Evolutionary conservation across 2,888 invertebrate genomes (phyloP).

Genomic region (Clepsis dumicolana): DNA sequence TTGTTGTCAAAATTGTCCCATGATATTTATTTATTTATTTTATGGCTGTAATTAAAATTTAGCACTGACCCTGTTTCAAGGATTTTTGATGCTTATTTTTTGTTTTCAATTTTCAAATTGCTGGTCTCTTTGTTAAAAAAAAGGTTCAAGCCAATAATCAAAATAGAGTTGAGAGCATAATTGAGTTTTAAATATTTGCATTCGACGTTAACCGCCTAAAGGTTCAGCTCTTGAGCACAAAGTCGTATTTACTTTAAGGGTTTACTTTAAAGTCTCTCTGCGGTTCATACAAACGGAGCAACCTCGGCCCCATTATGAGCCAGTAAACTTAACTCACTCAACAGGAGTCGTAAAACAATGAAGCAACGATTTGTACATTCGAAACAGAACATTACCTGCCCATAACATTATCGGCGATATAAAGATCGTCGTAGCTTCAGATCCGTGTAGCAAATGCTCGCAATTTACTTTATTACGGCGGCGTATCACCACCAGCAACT

Average conservation of each 20-base stretch:
- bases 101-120: no score
- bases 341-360: conserved; percentile 75
- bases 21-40: no score
- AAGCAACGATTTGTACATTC: conserved; percentile 74
- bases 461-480: conserved; percentile 84
- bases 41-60: neutral
- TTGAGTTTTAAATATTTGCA: neutral
- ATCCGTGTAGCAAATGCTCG: conserved; percentile 82
- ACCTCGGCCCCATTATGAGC: conserved; percentile 46
- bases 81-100: neutral
- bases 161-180: neutral
- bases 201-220: neutral
- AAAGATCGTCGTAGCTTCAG: conserved; percentile 77
- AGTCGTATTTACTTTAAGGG: conserved; percentile 23
- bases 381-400: conserved; percentile 81
- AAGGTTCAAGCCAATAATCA: neutral
- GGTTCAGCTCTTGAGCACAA: neutral
- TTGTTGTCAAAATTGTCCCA: no score
- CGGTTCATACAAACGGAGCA: conserved; percentile 29
- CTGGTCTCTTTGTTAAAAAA: no score
- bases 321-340: conserved; percentile 45
- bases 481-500: conserved; percentile 63
- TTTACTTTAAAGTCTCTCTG: conserved; percentile 25
- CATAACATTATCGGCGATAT: conserved; percentile 83
- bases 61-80: neutral